Evolutionary conservation across 2,888 invertebrate genomes (phyloP), one percentile per base, ranked within the genome.

Genomic region (Schizotus pectinicornis): DNA sequence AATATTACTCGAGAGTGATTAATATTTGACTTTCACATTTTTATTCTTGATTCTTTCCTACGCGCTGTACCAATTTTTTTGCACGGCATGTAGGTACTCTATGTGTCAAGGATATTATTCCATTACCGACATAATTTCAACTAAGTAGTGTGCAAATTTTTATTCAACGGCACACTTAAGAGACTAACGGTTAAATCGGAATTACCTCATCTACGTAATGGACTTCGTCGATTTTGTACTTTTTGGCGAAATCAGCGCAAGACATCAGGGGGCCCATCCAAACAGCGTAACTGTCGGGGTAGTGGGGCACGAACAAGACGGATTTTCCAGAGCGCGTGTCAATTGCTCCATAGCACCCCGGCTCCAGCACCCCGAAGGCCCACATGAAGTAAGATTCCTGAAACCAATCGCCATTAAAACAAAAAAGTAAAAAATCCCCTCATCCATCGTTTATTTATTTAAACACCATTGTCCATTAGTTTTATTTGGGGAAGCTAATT

Each of bases 321-420:
- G 91, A 81, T 22, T 84, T 83, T 1, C 89, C 89, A 2, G 86
- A 87, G 7, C 81, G 81, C 0, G 94, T 85, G 64, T 93, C 89
- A 36, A 98, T 79, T 1, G 89, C 90, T 41, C 97, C 97, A 78
- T 86, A 95, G 75, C 91, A 98, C 48, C 90, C 94, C 0, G 96
- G 92, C 74, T 98, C 98, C 2, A 67, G 66, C 0, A 94, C 96
- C 7, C 98, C 99, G 79, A 97, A 96, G 2, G 91, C 77, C 94
- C 98, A 99, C 76, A 94, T 95, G 75, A 99, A 99, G 77, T 91
- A 99, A 0, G 98, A 93, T 81, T 99, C 99, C 92, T 95, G 75
- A 32, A 74, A 22, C 22, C 22, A 22, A 22, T 22, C 22, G 22
- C 22, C 22, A 22, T 22, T 22, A 22, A 22, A n/a, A n/a, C n/a